Conservation (phyloP, 92 coral and sea anemone species). For the Bergia puertoricense region DNA sequence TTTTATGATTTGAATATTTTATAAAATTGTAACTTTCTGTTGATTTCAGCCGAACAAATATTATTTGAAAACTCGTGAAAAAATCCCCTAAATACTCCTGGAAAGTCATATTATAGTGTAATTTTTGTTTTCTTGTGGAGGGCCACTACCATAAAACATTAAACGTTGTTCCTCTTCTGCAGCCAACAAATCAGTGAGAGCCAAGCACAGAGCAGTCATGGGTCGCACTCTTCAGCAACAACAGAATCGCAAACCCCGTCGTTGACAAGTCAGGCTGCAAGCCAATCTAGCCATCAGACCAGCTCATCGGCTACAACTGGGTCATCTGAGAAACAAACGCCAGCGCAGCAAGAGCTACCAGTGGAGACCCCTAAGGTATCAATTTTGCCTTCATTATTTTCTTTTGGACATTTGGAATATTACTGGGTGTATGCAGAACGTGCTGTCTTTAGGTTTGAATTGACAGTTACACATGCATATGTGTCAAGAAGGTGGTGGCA, state of each 20-base stretch:
- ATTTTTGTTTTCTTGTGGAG: not conserved
- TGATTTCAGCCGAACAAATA: not conserved
- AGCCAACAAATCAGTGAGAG: slow-evolving; percentile 39
- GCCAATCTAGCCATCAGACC: not conserved
- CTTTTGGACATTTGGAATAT: not conserved
- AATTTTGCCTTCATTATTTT: not conserved
- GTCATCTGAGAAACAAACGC: slow-evolving; percentile 35
- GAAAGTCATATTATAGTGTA: too few species aligned
- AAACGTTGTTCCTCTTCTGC: not conserved
- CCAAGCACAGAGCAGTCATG: slow-evolving; percentile 38
- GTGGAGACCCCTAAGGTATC: slow-evolving; percentile 33
- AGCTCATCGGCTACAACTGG: slow-evolving; percentile 22
- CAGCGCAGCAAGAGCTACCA: slow-evolving; percentile 21
- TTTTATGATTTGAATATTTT: too few species aligned
- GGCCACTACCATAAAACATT: not conserved
- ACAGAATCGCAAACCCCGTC: slow-evolving; percentile 35
- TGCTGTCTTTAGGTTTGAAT: not conserved
- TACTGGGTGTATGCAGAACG: not conserved
- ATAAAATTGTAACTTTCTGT: too few species aligned
- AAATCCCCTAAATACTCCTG: too few species aligned
- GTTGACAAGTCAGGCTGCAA: not conserved
- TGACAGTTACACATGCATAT: too few species aligned
- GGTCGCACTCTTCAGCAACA: slow-evolving; percentile 11
- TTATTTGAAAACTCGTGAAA: not conserved
- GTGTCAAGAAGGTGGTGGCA: not conserved